Percentiles rank a stretch among this genome's conserved stretches.
These are phyloP conservation scores for Leptinotarsa haldemani DNA, from an alignment of 2,888 invertebrate genomes.

Conservation along the genomic window DNA sequence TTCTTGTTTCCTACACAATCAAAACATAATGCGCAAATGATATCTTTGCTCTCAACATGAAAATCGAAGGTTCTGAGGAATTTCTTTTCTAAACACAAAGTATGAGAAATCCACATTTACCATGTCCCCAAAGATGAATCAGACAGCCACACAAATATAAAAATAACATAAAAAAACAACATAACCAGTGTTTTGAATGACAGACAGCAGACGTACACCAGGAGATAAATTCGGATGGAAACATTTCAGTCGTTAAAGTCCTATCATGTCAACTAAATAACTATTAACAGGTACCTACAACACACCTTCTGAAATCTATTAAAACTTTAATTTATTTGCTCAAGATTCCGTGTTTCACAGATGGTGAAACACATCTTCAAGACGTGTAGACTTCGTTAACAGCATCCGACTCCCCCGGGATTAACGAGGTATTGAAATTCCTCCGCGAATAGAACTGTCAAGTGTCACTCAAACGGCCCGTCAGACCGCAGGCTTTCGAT, in stretches of 20 bases:
- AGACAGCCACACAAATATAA: neutral
- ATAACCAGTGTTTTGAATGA: constrained; percentile 2
- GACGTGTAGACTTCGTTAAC: constrained; percentile 12
- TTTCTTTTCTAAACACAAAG: no score
- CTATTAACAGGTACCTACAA: neutral
- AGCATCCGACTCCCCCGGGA: neutral
- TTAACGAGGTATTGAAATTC: constrained; percentile 11
- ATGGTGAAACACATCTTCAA: constrained; percentile 9
- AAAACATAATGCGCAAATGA: no score
- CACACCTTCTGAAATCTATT: constrained; percentile 15
- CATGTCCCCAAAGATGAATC: neutral
- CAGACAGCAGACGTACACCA: neutral
- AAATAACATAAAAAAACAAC: neutral
- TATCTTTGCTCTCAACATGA: no score
- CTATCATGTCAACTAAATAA: neutral
- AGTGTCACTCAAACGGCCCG: constrained; percentile 28
- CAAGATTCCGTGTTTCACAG: neutral
- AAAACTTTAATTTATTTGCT: constrained; percentile 10
- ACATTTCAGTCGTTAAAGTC: neutral
- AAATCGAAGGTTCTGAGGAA: no score
- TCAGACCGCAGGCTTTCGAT: neutral
- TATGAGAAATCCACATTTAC: no score
- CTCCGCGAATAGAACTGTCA: constrained; percentile 31
- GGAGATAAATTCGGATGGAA: neutral
- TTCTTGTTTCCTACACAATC: no score